Conservation (phyloP, 2,113 vertebrate genomes). For the Myrmecophaga tridactyla region DNA sequence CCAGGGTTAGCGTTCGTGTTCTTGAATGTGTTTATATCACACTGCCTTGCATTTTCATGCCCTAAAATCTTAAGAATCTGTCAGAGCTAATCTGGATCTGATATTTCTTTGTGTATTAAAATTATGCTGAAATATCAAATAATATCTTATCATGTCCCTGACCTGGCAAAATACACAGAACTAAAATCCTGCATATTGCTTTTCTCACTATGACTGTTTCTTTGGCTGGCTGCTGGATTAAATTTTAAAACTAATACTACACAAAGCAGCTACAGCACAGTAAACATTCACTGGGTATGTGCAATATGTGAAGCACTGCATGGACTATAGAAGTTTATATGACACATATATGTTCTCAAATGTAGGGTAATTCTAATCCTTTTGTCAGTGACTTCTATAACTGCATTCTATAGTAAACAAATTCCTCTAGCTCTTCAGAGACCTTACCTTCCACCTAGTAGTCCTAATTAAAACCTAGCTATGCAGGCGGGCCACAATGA, state of each 20-base stretch:
- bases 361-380: background rate
- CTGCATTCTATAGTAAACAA: background rate
- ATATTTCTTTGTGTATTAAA: constrained; percentile 60
- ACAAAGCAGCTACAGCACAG: background rate
- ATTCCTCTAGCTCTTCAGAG: background rate
- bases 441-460: background rate
- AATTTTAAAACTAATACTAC: background rate
- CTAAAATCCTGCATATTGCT: background rate
- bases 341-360: background rate
- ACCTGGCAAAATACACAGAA: background rate
- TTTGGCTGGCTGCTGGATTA: background rate
- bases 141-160: constrained; percentile 16
- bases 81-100: constrained; percentile 48
- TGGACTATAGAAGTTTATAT: background rate
- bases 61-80: constrained; percentile 31
- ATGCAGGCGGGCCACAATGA: no score
- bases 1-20: constrained; percentile 39
- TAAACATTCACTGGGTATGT: background rate
- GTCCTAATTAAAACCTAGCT: background rate
- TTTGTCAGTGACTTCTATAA: background rate
- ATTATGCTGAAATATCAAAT: constrained; percentile 57
- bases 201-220: background rate
- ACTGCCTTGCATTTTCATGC: constrained; percentile 31
- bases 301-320: background rate
- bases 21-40: constrained; percentile 51